phyloP scores from a whole-genome alignment of 2,888 invertebrate species.

The Sminthurides aquaticus region DNA sequence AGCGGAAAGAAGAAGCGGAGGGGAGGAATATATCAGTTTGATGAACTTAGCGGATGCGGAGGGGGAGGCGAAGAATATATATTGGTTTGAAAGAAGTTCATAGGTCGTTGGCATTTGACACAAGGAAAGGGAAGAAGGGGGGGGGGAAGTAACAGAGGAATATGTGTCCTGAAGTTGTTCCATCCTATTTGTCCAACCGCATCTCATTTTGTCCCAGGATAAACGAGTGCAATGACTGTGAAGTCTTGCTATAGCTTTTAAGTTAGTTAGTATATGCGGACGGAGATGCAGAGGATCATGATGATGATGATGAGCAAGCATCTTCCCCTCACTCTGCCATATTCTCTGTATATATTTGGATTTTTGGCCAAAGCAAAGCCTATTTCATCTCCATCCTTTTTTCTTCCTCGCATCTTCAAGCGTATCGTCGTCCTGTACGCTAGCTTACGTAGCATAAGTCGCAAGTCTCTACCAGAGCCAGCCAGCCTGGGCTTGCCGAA shows the following conservation, averaged over 20 bases:
- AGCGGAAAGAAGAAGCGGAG: too few species aligned
- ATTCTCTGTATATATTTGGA: neutral
- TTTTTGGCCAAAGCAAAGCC: neutral
- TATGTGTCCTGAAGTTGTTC: neutral
- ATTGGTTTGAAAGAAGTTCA: neutral
- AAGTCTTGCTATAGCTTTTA: neutral
- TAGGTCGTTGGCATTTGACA: slow-evolving; percentile 6
- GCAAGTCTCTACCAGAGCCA: too few species aligned
- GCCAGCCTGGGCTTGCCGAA: too few species aligned
- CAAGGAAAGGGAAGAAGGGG: neutral
- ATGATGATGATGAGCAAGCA: neutral
- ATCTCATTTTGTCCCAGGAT: neutral
- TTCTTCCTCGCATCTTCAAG: neutral
- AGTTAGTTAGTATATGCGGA: too few species aligned
- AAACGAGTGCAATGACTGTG: slow-evolving; percentile 9
- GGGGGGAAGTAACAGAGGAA: neutral
- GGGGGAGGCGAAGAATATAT: neutral
- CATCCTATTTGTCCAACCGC: slow-evolving; percentile 1
- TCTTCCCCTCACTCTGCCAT: neutral
- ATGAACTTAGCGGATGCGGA: neutral
- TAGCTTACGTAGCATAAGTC: too few species aligned
- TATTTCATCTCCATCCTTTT: neutral
- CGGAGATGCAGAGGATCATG: too few species aligned
- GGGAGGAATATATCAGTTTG: slow-evolving; percentile 2
- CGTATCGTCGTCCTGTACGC: too few species aligned